Conservation (phyloP, 2,113 vertebrate genomes). For the Actinemys pallida region DNA sequence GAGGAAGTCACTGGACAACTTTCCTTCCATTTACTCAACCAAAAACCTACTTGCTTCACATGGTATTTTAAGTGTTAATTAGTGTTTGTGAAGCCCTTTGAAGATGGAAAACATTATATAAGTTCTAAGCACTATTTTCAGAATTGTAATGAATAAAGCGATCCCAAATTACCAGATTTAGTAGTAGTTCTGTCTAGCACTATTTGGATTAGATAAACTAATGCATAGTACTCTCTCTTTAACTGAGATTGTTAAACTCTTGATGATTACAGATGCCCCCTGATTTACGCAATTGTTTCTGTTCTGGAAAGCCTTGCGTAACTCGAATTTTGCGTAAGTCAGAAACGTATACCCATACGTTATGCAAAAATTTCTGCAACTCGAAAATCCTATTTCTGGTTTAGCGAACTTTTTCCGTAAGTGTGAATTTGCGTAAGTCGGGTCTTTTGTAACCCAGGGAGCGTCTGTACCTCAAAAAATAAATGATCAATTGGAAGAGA, state of each 20-base stretch:
- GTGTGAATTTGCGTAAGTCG: too few species aligned
- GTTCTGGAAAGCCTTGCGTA: too few species aligned
- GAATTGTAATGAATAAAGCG: neutral
- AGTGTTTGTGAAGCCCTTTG: neutral
- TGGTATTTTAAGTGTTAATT: neutral
- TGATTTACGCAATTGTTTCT: too few species aligned
- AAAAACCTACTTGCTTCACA: neutral
- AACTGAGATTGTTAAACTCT: neutral
- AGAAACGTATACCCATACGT: too few species aligned
- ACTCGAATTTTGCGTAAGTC: too few species aligned
- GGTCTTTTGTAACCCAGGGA: too few species aligned
- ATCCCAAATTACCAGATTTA: neutral
- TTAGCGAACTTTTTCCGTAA: too few species aligned
- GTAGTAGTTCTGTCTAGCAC: neutral
- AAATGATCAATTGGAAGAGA: neutral
- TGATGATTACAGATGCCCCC: neutral
- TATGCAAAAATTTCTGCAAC: too few species aligned
- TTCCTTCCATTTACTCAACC: neutral
- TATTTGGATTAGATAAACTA: neutral
- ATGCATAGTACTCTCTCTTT: neutral
- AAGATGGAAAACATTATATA: neutral
- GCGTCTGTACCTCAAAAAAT: neutral
- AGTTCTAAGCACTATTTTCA: neutral
- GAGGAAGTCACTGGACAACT: neutral
- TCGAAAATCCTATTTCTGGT: too few species aligned